These are phyloP conservation scores for Stomorhina lunata DNA, from an alignment of 2,888 invertebrate genomes.

Conservation along the genomic window DNA sequence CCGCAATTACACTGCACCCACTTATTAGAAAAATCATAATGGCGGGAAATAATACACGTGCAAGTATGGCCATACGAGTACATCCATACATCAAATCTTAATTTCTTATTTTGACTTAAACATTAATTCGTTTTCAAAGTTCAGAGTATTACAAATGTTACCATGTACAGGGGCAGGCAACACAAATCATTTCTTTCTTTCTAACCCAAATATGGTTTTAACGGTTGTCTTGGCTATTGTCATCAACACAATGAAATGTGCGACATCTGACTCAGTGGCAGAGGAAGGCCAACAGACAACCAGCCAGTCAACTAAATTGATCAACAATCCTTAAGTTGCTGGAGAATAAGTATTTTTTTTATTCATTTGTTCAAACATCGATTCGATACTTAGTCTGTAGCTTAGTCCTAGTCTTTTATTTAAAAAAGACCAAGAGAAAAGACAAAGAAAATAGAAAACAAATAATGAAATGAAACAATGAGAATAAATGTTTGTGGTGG, in stretches of 20 bases:
- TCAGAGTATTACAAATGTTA: background rate
- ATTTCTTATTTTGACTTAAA: background rate
- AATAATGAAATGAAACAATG: slow-evolving; percentile 33
- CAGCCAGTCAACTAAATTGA: background rate
- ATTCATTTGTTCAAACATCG: slow-evolving; percentile 38
- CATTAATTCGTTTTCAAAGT: background rate
- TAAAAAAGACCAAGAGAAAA: background rate
- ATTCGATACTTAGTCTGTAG: slow-evolving; percentile 38
- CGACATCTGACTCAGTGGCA: slow-evolving; percentile 39
- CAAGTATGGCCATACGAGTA: too few relatives aligned
- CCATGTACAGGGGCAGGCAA: background rate
- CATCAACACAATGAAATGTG: slow-evolving; percentile 35
- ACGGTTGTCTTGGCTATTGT: slow-evolving; percentile 47
- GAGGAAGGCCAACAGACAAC: background rate
- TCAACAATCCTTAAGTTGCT: background rate
- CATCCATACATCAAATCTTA: background rate
- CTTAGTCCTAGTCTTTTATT: background rate
- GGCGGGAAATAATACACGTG: too few relatives aligned
- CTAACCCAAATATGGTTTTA: slow-evolving; percentile 46
- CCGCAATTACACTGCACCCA: too few relatives aligned
- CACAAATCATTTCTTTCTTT: slow-evolving; percentile 27
- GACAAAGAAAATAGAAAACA: background rate
- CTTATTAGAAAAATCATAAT: too few relatives aligned
- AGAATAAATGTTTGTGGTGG: slow-evolving; percentile 39
- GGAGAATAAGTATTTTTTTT: too few relatives aligned